These are phyloP conservation scores for Drosophila tanythrix DNA, from an alignment of 2,888 invertebrate species.

Conservation along the genomic window DNA sequence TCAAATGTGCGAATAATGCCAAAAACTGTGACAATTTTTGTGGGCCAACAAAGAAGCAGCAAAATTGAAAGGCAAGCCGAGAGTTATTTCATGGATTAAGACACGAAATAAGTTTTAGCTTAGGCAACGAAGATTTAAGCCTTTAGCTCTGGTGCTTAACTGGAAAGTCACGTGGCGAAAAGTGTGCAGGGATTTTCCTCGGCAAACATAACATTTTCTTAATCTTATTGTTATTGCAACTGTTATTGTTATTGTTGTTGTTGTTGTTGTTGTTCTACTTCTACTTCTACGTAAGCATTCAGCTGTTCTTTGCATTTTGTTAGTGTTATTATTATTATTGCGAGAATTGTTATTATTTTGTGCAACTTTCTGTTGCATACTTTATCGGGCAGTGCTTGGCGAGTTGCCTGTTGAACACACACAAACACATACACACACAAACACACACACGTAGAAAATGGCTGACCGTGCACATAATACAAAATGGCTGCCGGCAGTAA, in stretches of 20 bases:
- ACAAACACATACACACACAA: too few species aligned
- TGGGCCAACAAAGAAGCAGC: not conserved
- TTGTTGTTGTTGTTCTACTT: not conserved
- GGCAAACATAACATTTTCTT: not conserved
- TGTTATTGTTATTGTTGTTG: not conserved
- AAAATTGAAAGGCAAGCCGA: not conserved
- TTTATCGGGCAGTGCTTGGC: conserved; percentile 14
- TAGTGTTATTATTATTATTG: conserved; percentile 23
- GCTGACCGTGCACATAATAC: conserved; percentile 39
- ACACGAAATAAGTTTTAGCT: not conserved
- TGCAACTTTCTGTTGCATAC: conserved; percentile 38
- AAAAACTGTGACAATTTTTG: not conserved
- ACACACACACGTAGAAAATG: conserved; percentile 34
- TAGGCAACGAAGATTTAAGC: not conserved
- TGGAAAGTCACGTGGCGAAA: conserved; percentile 11
- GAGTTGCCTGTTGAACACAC: conserved; percentile 3
- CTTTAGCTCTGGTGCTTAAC: not conserved
- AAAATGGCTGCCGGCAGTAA: conserved; percentile 44
- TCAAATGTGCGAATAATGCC: not conserved
- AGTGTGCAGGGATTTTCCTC: not conserved
- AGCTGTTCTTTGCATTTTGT: conserved; percentile 6
- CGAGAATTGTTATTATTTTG: conserved; percentile 15
- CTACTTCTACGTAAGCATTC: not conserved
- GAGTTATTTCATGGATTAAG: conserved; percentile 8
- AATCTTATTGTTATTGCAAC: conserved; percentile 23